A percentile compares a stretch with the other conserved stretches of the same genome.
phyloP scores from a whole-genome alignment of 2,888 invertebrate species.

The Chesias legatella region DNA sequence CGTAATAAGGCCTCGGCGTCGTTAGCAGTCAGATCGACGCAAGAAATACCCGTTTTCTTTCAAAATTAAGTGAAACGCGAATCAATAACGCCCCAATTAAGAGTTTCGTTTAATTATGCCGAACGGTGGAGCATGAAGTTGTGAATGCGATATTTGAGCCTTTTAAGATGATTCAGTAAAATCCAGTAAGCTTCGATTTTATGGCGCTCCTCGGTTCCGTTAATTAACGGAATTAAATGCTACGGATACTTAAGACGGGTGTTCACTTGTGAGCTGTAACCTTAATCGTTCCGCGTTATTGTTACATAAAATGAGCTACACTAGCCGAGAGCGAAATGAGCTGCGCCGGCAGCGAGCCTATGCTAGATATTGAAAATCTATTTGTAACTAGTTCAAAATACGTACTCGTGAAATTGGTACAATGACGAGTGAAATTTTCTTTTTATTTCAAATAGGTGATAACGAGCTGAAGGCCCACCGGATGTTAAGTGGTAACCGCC shows the following conservation, averaged over 20 bases:
- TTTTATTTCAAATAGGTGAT: too few relatives aligned
- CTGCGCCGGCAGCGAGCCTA: too few relatives aligned
- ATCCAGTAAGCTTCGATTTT: constrained; percentile 14
- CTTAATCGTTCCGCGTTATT: too few relatives aligned
- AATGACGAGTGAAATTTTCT: too few relatives aligned
- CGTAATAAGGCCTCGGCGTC: constrained; percentile 20
- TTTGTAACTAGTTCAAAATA: too few relatives aligned
- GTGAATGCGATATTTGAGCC: constrained; percentile 31
- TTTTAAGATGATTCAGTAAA: constrained; percentile 22
- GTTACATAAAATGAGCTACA: too few relatives aligned
- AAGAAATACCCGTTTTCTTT: constrained; percentile 34
- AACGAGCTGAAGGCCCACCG: too few relatives aligned
- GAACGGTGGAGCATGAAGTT: constrained; percentile 33
- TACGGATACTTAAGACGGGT: neutral
- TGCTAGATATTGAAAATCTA: too few relatives aligned
- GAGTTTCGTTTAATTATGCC: constrained; percentile 47
- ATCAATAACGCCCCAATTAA: constrained; percentile 50
- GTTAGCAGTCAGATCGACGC: constrained; percentile 22
- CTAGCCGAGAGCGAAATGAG: too few relatives aligned
- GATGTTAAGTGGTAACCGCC: too few relatives aligned
- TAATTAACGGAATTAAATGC: constrained; percentile 20
- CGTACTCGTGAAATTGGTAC: too few relatives aligned
- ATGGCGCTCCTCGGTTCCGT: constrained; percentile 7
- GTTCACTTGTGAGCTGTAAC: too few relatives aligned
- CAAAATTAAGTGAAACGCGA: constrained; percentile 36